These are phyloP conservation scores for Drosophila kurseongensis DNA, from an alignment of 1,140 invertebrate genomes.

Conservation along the genomic window DNA sequence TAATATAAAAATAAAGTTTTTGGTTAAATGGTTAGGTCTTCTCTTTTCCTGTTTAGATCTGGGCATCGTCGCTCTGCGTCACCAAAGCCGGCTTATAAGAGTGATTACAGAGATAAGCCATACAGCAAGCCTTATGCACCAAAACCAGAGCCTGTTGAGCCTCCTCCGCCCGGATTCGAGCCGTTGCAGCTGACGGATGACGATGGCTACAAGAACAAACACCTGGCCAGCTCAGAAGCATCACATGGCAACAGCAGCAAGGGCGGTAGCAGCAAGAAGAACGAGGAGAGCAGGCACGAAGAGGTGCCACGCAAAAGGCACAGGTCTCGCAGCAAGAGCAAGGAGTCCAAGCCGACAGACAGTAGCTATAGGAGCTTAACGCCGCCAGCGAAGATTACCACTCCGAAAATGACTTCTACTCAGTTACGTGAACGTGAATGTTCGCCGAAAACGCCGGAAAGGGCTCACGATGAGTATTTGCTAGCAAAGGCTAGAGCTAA, in stretches of 20 bases:
- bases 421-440: conserved; percentile 26
- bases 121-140: conserved; percentile 23
- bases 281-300: conserved; percentile 7
- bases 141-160: conserved; percentile 55
- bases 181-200: conserved; percentile 51
- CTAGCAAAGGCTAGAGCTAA: neutral
- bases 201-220: conserved; percentile 43
- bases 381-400: conserved; percentile 51
- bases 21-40: neutral
- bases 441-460: conserved; percentile 62
- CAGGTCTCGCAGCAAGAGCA: conserved; percentile 44
- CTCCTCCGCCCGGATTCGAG: conserved; percentile 68
- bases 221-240: conserved; percentile 2
- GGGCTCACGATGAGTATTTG: conserved; percentile 16
- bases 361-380: conserved; percentile 54
- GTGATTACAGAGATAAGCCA: conserved; percentile 46
- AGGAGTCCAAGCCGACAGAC: conserved; percentile 36
- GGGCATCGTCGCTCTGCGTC: conserved; percentile 57
- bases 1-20: neutral
- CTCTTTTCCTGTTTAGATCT: conserved; percentile 32
- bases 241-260: conserved; percentile 9
- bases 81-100: conserved; percentile 55
- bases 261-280: conserved; percentile 11
- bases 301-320: conserved; percentile 52
- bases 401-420: conserved; percentile 27